phyloP scores from a whole-genome alignment of 2,797 vertebrate species.

The Mionectes olivaceus region DNA sequence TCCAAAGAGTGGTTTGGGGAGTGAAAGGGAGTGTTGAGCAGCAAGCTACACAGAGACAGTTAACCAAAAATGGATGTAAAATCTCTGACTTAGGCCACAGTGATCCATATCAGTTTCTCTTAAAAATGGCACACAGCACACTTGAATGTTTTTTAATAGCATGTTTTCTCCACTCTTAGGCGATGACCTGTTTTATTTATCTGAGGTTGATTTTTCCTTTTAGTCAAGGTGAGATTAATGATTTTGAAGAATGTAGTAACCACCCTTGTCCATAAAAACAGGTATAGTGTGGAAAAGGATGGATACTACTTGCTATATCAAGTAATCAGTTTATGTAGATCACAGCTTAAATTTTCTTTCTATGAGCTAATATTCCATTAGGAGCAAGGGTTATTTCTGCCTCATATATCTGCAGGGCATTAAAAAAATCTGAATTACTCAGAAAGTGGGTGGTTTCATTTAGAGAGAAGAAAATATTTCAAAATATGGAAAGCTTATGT shows the following conservation, averaged over 20 bases:
- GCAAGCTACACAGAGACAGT: not conserved
- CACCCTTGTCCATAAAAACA: not conserved
- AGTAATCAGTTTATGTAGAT: not conserved
- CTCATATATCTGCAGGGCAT: slow-evolving; percentile 42
- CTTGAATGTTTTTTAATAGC: not conserved
- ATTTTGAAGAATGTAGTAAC: not conserved
- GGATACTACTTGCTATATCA: slow-evolving; percentile 6
- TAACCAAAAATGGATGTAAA: not conserved
- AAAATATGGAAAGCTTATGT: slow-evolving; percentile 68
- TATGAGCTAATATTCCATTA: slow-evolving; percentile 52
- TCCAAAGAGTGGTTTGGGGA: not conserved
- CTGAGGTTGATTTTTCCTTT: not conserved
- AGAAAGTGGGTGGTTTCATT: slow-evolving; percentile 66
- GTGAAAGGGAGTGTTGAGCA: not conserved
- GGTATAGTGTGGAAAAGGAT: not conserved
- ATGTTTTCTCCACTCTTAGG: not conserved
- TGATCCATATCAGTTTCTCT: not conserved
- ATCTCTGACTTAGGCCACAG: not conserved
- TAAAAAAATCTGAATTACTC: slow-evolving; percentile 56
- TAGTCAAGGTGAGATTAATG: not conserved
- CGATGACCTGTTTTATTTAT: not conserved
- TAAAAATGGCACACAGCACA: not conserved
- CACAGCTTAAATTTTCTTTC: slow-evolving; percentile 34
- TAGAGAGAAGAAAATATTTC: slow-evolving; percentile 62
- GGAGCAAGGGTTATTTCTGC: slow-evolving; percentile 41